Percentiles rank a stretch among this genome's conserved stretches.
These are phyloP conservation scores for Pseudocheirus occidentalis DNA, from an alignment of 2,797 vertebrate species.

Conservation along the genomic window DNA sequence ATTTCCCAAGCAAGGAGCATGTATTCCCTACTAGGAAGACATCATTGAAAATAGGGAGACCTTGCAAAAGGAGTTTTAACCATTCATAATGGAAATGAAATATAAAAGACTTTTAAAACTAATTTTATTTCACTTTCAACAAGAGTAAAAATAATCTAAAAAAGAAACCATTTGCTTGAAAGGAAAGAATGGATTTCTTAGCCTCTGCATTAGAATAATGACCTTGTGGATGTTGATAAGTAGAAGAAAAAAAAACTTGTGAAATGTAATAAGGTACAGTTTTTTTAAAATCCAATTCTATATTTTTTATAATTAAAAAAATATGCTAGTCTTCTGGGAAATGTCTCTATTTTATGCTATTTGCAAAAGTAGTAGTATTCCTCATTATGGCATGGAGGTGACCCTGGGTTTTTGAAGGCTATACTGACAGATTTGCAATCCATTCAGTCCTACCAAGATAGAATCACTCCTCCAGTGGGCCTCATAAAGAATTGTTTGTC, in stretches of 20 bases:
- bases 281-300: neutral
- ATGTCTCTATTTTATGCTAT: neutral
- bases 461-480: neutral
- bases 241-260: slow-evolving; percentile 3
- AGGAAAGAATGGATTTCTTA: slow-evolving; percentile 28
- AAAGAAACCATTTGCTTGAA: slow-evolving; percentile 19
- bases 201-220: neutral
- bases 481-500: neutral
- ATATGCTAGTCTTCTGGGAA: neutral
- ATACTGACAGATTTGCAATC: neutral
- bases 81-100: slow-evolving; percentile 37
- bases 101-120: slow-evolving; percentile 38
- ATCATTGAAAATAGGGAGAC: neutral
- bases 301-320: slow-evolving; percentile 43
- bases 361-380: neutral
- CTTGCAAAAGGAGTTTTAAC: slow-evolving; percentile 15
- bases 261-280: slow-evolving; percentile 22
- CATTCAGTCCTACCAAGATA: neutral
- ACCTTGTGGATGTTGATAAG: slow-evolving; percentile 27
- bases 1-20: slow-evolving; percentile 11
- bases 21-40: neutral
- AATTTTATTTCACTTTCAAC: slow-evolving; percentile 48
- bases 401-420: neutral
- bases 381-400: neutral
- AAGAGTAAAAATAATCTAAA: slow-evolving; percentile 39